Conservation (phyloP, 2,888 invertebrate genomes). For the Heterodera filipjevi region DNA sequence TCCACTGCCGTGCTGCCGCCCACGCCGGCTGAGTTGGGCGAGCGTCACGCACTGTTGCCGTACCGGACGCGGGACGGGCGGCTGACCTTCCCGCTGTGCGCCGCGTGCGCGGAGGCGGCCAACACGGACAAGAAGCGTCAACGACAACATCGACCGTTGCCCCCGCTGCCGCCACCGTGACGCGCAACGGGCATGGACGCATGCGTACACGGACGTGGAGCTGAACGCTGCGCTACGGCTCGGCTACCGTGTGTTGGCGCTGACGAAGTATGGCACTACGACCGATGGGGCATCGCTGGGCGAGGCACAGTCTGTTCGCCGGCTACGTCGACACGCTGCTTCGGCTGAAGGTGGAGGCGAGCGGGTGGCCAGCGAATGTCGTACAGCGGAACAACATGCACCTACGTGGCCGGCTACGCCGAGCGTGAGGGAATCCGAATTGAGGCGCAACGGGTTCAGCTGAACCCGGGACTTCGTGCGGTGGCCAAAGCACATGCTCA, state of each 20-base stretch:
- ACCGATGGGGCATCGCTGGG: not conserved
- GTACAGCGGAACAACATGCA: not conserved
- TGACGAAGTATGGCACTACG: slow-evolving; percentile 18
- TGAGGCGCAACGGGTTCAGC: not conserved
- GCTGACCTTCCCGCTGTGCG: slow-evolving; percentile 11
- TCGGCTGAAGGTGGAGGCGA: slow-evolving; percentile 31
- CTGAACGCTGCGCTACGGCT: slow-evolving; percentile 21
- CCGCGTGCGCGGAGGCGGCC: not conserved
- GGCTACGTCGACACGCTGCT: slow-evolving; percentile 30
- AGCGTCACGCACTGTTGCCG: not conserved
- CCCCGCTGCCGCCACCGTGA: slow-evolving; percentile 22
- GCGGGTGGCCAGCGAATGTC: slow-evolving; percentile 31
- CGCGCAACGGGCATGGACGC: not conserved
- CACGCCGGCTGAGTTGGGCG: not conserved
- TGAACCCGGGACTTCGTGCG: slow-evolving; percentile 32
- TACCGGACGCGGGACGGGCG: not conserved
- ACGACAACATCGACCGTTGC: not conserved
- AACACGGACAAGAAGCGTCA: not conserved
- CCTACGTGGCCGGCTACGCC: slow-evolving; percentile 5
- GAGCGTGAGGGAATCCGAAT: slow-evolving; percentile 16
- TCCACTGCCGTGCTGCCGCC: not conserved
- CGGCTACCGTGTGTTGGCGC: slow-evolving; percentile 21
- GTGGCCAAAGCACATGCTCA: slow-evolving; percentile 25
- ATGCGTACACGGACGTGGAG: slow-evolving; percentile 13
- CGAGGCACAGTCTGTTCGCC: slow-evolving; percentile 26